Evolutionary conservation across 2,888 invertebrate species (phyloP), one percentile per base, ranked within the genome.

Genomic region (Eupithecia insigniata): DNA sequence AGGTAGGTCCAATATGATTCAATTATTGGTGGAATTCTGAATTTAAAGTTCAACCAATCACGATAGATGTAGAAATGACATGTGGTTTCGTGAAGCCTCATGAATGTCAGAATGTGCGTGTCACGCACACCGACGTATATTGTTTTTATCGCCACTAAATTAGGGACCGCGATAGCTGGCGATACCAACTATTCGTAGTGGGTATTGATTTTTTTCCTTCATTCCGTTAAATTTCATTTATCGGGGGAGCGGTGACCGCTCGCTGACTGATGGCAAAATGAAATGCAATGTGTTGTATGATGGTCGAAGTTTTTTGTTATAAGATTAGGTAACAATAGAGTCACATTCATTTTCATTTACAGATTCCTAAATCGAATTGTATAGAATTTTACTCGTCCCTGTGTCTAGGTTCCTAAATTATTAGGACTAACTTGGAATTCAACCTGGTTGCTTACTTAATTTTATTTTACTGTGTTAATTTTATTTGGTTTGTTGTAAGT

Each of bases 201-300:
- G 68, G 90, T 93, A 93, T 94, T 92, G 93, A 93, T 94, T 94
- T 93, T 91, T 93, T 94, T 93, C 93, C 93, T 91, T 93, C 93
- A 93, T 93, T 92, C 93, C 90, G 94, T 92, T 91, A 93, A 94
- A 94, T 93, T 94, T 93, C 93, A 93, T 93, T 93, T 93, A 93
- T 93, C 90, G 91, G 90, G 92, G 93, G 93, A 91, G 91, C 86
- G 87, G 39, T 71, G 83, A 84, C 82, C 77, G 81, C 88, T 87
- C 88, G 83, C 32, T 12, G 62, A 62, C 28, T 30, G 60, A 60
- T 60, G 60, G 30, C 4, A 4, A 26, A 39, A 64, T 64, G 22
- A 18, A 64, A 64, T 64, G 64, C 64, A 64, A 62, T 32, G 61
- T 34, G 64, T 26, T 55, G 12, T 26, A 39, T 16, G 39, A 16